Base-by-base conservation (phyloP, 2,888 invertebrate genomes). In the Lucinisca nassula region DNA sequence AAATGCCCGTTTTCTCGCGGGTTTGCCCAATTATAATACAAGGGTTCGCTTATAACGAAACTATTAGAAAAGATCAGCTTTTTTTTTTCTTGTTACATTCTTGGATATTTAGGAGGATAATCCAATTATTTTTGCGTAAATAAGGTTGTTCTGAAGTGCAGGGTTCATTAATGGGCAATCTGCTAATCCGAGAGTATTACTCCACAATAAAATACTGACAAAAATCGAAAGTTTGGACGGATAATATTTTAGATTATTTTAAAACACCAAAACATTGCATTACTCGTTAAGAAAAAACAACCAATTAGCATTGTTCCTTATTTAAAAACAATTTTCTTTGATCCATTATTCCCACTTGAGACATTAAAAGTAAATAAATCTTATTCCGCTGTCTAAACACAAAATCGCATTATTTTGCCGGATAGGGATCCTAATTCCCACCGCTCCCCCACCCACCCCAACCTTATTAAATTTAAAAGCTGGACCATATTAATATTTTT, bases 91-190 rank as follows among this genome's bases (percentile, higher is more conserved):
- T n/a, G n/a, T n/a, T n/a, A n/a, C n/a, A n/a, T n/a, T n/a, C n/a
- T 45, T 12, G 45, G 45, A 17, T 6, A 17, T 67, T 67, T 35
- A 35, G 67, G 21, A 10, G 10, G 6, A 27, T 81, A 81, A 81
- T 81, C 80, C 80, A 81, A 81, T 81, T 82, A 82, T 40, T 12
- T 61, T 75, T 82, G 81, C 75, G 74, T 75, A 75, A 82, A 82
- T 38, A 40, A 35, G 55, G 45, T 10, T 10, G 38, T 27, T 61
- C 61, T 6, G 55, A 61, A 61, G 61, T 61, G 4, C 27, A 8
- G 17, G 8, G 61, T 24, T 61, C 61, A 30, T 61, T 61, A 27
- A 4, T 45, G 4, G 21, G 61, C 61, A 61, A 61, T 61, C 24
- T 6, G 27, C 10, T 61, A 61, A 61, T 27, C 61, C 32, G 8